Base-by-base conservation (phyloP, 2,888 invertebrate genomes). In the Sinopyrophorus schimmeli region DNA sequence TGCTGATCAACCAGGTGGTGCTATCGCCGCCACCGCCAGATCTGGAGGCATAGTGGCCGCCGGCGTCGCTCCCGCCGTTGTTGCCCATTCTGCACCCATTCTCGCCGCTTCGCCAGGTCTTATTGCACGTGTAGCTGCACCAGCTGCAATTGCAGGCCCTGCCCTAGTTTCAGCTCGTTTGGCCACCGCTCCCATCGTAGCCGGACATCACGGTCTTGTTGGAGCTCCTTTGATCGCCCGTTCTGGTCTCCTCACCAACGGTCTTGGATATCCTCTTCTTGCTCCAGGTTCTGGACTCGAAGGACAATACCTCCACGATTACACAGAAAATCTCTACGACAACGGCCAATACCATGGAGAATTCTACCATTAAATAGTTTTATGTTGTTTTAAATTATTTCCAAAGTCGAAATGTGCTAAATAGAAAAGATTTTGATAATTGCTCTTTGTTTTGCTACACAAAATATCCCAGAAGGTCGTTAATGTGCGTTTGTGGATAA, bases 291-390 rank as follows among this genome's bases (percentile, higher is more conserved):
- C 60, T 31, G 63, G 60, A 32, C 35, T 58, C 26, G 62, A 62
- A 61, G 62, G 64, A 30, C 64, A 63, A 54, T 64, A 57, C 49
- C 30, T 62, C 7, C 62, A 59, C 21, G 60, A 60, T 20, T 56
- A 59, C 46, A 62, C 58, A 28, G 68, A 68, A 51, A 59, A 62
- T 48, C 57, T 66, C 15, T 67, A 67, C 55, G 65, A 69, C 47
- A 65, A 68, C 52, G 69, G 69, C 6, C 62, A 66, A 26, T 69
- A 69, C 57, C 66, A 63, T 43, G 66, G 62, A 21, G 66, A 64
- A 52, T 47, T 52, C 26, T 47, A 47, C 44, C 40, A 12, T 27
- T 52, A 42, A 52, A 34, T 44, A 20, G 11, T 12, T 21, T 12
- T 24, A 14, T 31, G 16, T 17, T 24, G 24, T 27, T 44, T 7